These are phyloP conservation scores for Trialeurodes vaporariorum DNA, from an alignment of 1,140 invertebrate genomes.

Conservation along the genomic window DNA sequence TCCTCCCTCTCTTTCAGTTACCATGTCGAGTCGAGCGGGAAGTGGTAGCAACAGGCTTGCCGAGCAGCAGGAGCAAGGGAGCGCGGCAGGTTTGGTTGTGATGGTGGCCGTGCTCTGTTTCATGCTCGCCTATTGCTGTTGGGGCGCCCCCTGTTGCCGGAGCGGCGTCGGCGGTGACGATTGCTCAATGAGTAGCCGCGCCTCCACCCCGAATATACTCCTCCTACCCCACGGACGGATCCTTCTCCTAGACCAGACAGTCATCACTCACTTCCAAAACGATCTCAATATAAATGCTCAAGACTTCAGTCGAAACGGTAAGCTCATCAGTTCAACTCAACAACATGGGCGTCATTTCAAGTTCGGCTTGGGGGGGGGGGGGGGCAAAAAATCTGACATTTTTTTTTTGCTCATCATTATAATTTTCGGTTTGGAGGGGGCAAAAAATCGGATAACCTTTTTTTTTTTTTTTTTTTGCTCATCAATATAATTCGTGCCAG, in stretches of 20 bases:
- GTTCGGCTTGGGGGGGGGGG: too few relatives aligned
- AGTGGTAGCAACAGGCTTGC: slow-evolving; percentile 25
- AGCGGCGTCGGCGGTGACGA: slow-evolving; percentile 23
- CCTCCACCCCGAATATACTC: slow-evolving; percentile 41
- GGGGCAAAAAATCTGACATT: too few relatives aligned
- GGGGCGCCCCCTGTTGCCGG: slow-evolving; percentile 43
- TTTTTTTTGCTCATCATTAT: too few relatives aligned
- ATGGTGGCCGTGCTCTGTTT: slow-evolving; percentile 45
- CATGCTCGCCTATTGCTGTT: slow-evolving; percentile 46
- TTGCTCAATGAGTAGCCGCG: not conserved
- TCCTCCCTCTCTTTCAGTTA: too few relatives aligned
- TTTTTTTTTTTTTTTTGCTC: too few relatives aligned
- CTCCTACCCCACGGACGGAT: slow-evolving; percentile 44
- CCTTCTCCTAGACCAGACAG: slow-evolving; percentile 42
- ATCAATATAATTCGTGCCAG: too few relatives aligned
- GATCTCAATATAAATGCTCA: too few relatives aligned
- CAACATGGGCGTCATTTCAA: too few relatives aligned
- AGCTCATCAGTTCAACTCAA: too few relatives aligned
- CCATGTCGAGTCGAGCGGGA: slow-evolving; percentile 18
- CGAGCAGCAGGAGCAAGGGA: slow-evolving; percentile 36
- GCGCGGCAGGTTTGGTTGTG: slow-evolving; percentile 39
- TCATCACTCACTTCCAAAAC: slow-evolving; percentile 40
- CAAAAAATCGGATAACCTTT: too few relatives aligned
- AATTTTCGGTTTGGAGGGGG: too few relatives aligned
- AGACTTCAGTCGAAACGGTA: too few relatives aligned